These are phyloP conservation scores for Marasmarcha lunaedactyla DNA, from an alignment of 2,888 invertebrate genomes.

Conservation along the genomic window DNA sequence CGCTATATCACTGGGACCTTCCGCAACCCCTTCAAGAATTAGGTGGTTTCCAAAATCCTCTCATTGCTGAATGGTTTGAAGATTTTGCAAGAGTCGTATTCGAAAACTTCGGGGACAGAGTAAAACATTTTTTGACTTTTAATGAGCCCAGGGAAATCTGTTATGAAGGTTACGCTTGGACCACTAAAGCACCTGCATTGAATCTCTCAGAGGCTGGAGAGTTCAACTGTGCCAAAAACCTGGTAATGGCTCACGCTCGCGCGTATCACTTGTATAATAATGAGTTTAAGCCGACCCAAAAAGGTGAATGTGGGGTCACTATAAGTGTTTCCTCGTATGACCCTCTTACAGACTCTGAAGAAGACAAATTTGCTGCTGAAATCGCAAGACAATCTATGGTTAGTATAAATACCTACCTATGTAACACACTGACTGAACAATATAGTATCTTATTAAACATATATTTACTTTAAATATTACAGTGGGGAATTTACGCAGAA, in stretches of 20 bases:
- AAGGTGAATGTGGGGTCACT: conserved; percentile 27
- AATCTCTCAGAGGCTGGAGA: conserved; percentile 42
- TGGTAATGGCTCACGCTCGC: conserved; percentile 64
- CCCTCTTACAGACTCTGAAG: conserved; percentile 29
- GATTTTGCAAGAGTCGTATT: conserved; percentile 49
- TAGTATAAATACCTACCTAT: too few relatives aligned
- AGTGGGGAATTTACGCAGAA: conserved; percentile 56
- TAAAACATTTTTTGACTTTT: conserved; percentile 65
- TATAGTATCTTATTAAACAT: too few relatives aligned
- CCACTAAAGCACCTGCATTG: conserved; percentile 28
- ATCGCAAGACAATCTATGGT: conserved; percentile 29
- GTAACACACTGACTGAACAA: too few relatives aligned
- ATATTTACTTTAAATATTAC: too few relatives aligned
- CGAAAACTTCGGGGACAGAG: conserved; percentile 45
- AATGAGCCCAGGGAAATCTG: conserved; percentile 58
- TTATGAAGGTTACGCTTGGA: conserved; percentile 41
- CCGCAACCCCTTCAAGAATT: conserved; percentile 56
- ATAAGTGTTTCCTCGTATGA: conserved; percentile 26
- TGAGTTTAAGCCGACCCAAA: conserved; percentile 26
- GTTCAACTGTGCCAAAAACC: conserved; percentile 52
- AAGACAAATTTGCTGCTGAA: conserved; percentile 37
- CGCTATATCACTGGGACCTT: conserved; percentile 63
- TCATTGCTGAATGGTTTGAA: conserved; percentile 44
- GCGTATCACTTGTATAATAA: conserved; percentile 38
- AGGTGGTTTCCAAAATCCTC: conserved; percentile 55